Percentiles rank a stretch among this genome's conserved stretches.
phyloP scores from a whole-genome alignment of 2,888 invertebrate species.

The Lycaena phlaeas region DNA sequence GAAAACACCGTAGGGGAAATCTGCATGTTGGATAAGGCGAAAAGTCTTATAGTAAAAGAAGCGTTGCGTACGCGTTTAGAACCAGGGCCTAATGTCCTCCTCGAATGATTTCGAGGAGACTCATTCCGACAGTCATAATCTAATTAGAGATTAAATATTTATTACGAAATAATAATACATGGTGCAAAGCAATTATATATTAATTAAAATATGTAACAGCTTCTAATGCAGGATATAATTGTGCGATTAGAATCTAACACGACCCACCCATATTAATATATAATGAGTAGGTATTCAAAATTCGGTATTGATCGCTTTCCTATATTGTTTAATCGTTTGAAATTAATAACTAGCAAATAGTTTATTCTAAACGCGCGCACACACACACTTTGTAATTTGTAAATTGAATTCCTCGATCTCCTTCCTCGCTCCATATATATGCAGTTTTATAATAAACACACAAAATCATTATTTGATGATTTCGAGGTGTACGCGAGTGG shows the following conservation, averaged over 20 bases:
- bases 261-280: slow-evolving; percentile 16
- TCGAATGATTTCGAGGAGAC: no score
- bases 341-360: slow-evolving; percentile 49
- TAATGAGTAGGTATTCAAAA: slow-evolving; percentile 24
- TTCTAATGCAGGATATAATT: slow-evolving; percentile 2
- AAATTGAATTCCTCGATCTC: slow-evolving; percentile 30
- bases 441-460: slow-evolving; percentile 63
- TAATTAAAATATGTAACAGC: background rate
- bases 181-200: slow-evolving; percentile 1
- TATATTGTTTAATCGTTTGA: slow-evolving; percentile 36
- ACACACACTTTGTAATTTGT: slow-evolving; percentile 28
- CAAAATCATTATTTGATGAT: slow-evolving; percentile 73
- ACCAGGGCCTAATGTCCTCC: no score
- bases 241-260: background rate
- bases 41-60: no score
- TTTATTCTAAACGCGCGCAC: slow-evolving; percentile 44
- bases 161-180: no score
- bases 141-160: no score
- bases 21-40: no score
- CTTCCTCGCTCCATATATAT: slow-evolving; percentile 21
- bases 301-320: slow-evolving; percentile 33
- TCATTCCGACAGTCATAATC: no score
- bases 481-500: slow-evolving; percentile 55
- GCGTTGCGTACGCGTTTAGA: no score
- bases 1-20: no score